Base-by-base conservation (phyloP, 2,888 invertebrate species). In the Mimas tiliae region DNA sequence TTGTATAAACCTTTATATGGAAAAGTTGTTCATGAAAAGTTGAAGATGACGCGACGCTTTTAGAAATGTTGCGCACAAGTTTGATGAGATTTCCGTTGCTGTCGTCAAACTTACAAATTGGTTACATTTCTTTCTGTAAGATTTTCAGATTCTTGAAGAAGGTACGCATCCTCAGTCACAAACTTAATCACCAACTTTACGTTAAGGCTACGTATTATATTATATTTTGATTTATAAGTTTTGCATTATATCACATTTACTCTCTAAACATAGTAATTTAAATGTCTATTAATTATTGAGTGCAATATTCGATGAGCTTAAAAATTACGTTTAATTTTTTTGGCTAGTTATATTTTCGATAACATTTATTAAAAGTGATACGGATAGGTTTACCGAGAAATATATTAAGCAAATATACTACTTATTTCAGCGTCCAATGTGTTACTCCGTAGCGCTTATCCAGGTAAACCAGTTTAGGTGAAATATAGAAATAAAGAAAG, bases 71-170 rank as follows among this genome's bases (percentile, higher is more conserved):
- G 1, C 58, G 58, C 38, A 21, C 38, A 58, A 58, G 58, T 58
- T 58, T 58, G 58, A 58, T 58, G 58, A 58, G 58, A 58, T 58
- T 58, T 58, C 58, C 58, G 58, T 19, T 58, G 12, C 58, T 58
- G 58, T 19, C 55, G 55, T n/a, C 19, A 38, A 55, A 58, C 38
- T 58, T 42, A 58, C 58, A 58, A 58, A 58, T 58, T 58, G 58
- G 58, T 58, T 58, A 42, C 58, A 19, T 58, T 58, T 42, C 38
- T 42, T 58, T 58, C 19, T 19, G 16, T 21, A 19, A 42, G 19
- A 58, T 58, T 58, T 58, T 58, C 19, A 19, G 42, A 58, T 42
- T 11, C 42, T 58, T 58, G 42, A 19, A 12, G 33, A n/a, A 42
- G 12, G 11, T 19, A 16, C 6, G 9, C 16, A 12, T 55, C 8